Evolutionary conservation across 2,888 invertebrate species (phyloP).

Genomic region (Trissolcus brochymenae): DNA sequence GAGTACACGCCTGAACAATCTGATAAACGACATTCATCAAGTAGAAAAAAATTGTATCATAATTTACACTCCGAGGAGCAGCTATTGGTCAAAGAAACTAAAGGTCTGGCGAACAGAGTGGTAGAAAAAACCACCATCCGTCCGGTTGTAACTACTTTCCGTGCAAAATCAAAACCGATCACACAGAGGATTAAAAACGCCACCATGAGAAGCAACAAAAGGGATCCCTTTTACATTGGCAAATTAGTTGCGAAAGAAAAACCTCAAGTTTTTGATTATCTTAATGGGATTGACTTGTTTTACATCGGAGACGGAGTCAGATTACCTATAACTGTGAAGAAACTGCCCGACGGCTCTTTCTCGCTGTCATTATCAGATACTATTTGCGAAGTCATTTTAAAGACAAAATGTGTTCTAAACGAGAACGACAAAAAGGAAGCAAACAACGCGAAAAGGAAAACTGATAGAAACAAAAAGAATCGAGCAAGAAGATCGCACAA

Average conservation of each 20-base stretch:
- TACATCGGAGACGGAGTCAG: constrained; percentile 69
- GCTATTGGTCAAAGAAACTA: background rate
- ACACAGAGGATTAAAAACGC: background rate
- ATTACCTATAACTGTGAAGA: constrained; percentile 67
- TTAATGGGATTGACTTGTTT: constrained; percentile 60
- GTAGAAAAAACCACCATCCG: too few species aligned
- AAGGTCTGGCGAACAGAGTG: background rate
- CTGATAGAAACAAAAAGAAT: constrained; percentile 15
- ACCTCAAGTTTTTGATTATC: constrained; percentile 5
- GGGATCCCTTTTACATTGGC: constrained; percentile 59
- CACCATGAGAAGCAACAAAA: background rate
- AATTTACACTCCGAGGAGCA: too few species aligned
- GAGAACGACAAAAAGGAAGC: constrained; percentile 27
- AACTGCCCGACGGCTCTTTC: constrained; percentile 66
- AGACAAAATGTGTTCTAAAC: constrained; percentile 64
- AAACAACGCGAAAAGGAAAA: background rate
- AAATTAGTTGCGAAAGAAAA: constrained; percentile 57
- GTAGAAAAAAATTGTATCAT: too few species aligned
- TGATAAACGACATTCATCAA: too few species aligned
- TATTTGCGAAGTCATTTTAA: constrained; percentile 63
- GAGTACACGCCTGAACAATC: too few species aligned
- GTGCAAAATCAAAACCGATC: background rate
- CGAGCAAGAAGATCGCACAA: constrained; percentile 35
- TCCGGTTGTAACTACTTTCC: background rate
- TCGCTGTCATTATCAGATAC: constrained; percentile 66